Base-by-base conservation (phyloP, 2,888 invertebrate genomes). In the Schizotus pectinicornis region DNA sequence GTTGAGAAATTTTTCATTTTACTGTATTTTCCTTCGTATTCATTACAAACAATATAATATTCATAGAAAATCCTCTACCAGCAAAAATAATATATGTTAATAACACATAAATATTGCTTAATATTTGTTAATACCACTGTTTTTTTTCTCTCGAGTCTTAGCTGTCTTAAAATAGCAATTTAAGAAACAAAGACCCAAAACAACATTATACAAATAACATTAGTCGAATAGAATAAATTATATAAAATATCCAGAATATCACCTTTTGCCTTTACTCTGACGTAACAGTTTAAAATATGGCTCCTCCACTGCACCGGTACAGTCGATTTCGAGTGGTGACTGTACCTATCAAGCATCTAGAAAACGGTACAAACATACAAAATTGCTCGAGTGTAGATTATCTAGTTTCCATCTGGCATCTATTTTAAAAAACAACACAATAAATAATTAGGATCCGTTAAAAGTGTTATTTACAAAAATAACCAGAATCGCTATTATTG, bases 51-150 rank as follows among this genome's bases (percentile, higher is more conserved):
- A 56, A 42, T 53, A 58, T 58, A 41, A 52, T 42, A 22, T 22
- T 22, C 5, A 22, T 22, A 36, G 51, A 59, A 59, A 55, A 59
- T 47, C 72, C 69, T 65, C 67, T 69, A 69, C 73, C 72, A 72
- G 71, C 73, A 73, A 72, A 71, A 68, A 70, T 67, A 66, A 68
- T 73, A 71, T 71, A 72, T 73, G 67, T 71, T 69, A 67, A 65
- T 61, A 69, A 72, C 71, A 73, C 71, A 73, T 63, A 65, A 68
- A 64, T 70, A 72, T 72, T 73, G 73, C 73, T 71, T 69, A 64
- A 62, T 56, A 62, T 59, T 53, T 62, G 62, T 63, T 65, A 62
- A 63, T 68, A 60, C 56, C 43, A 53, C 62, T 55, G 59, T 61
- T 58, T 58, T 61, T 50, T 43, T 56, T 56, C 58, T 48, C 14